Evolutionary conservation across 2,113 vertebrate genomes (phyloP).

Genomic region (Triplophysa tibetana): DNA sequence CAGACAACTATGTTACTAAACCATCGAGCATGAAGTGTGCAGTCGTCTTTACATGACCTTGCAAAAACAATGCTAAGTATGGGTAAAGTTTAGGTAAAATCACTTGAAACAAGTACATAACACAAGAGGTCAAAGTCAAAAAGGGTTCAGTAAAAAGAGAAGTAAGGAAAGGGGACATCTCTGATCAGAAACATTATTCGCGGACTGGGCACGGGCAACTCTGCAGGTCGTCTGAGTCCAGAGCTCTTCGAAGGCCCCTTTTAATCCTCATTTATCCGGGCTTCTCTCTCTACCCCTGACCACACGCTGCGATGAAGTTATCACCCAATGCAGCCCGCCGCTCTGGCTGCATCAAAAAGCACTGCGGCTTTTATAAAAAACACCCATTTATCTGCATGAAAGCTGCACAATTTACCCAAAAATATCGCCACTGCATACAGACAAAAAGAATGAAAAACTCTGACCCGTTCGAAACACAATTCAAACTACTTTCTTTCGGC

Average conservation of each 20-base stretch:
- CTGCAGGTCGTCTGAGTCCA: slow-evolving; percentile 54
- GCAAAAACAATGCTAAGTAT: not conserved
- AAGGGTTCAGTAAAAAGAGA: slow-evolving; percentile 28
- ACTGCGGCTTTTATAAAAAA: slow-evolving; percentile 80
- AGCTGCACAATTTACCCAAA: slow-evolving; percentile 85
- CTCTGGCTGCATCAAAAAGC: slow-evolving; percentile 86
- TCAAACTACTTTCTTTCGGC: slow-evolving; percentile 62
- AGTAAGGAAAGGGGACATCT: slow-evolving; percentile 22
- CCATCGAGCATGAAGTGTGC: no score
- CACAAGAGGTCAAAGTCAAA: slow-evolving; percentile 29
- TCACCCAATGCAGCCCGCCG: slow-evolving; percentile 89
- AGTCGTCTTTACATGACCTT: no score
- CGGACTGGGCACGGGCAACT: slow-evolving; percentile 30
- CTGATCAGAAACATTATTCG: slow-evolving; percentile 42
- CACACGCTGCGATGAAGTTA: slow-evolving; percentile 90
- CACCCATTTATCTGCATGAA: slow-evolving; percentile 88
- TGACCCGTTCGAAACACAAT: slow-evolving; percentile 82
- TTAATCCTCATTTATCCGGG: slow-evolving; percentile 46
- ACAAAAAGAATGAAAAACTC: slow-evolving; percentile 67
- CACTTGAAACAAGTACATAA: slow-evolving; percentile 3
- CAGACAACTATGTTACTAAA: not conserved
- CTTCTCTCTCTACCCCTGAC: slow-evolving; percentile 36
- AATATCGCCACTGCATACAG: slow-evolving; percentile 76
- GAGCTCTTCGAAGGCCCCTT: slow-evolving; percentile 19
- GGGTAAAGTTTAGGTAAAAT: slow-evolving; percentile 1